A percentile compares a stretch with the other conserved stretches of the same genome.
phyloP scores from a whole-genome alignment of 2,888 invertebrate genomes.

The Erannis defoliaria region DNA sequence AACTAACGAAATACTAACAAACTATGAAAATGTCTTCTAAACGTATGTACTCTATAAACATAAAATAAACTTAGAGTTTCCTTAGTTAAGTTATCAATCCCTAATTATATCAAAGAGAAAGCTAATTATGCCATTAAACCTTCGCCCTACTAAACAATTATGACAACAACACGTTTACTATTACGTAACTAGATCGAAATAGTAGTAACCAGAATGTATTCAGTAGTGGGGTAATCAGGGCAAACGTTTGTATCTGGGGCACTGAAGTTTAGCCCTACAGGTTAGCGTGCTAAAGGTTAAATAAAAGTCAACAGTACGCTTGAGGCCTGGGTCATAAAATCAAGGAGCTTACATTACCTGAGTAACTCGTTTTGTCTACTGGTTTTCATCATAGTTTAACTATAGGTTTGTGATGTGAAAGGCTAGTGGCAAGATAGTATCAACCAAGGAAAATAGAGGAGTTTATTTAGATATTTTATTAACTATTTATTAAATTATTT shows the following conservation, averaged over 20 bases:
- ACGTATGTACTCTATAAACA: too few species aligned
- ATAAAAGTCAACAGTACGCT: not conserved
- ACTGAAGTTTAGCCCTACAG: not conserved
- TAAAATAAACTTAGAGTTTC: slow-evolving; percentile 39
- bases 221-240: slow-evolving; percentile 44
- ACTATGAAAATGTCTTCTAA: too few species aligned
- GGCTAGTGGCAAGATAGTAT: too few species aligned
- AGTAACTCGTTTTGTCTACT: not conserved
- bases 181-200: slow-evolving; percentile 20
- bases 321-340: not conserved
- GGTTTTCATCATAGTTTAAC: not conserved
- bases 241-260: slow-evolving; percentile 58
- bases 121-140: slow-evolving; percentile 3
- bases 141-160: slow-evolving; percentile 22
- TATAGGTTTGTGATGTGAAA: too few species aligned
- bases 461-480: too few species aligned
- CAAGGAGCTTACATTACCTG: not conserved
- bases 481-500: too few species aligned
- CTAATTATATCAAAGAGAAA: slow-evolving; percentile 11
- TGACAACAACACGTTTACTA: too few species aligned
- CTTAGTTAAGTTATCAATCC: slow-evolving; percentile 10
- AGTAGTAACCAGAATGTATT: slow-evolving; percentile 15
- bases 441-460: too few species aligned
- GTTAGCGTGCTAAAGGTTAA: slow-evolving; percentile 10
- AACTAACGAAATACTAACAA: too few species aligned